Percentiles rank a stretch among this genome's conserved stretches.
phyloP scores from a whole-genome alignment of 2,113 vertebrate genomes.

The Chascanopsetta lugubris region DNA sequence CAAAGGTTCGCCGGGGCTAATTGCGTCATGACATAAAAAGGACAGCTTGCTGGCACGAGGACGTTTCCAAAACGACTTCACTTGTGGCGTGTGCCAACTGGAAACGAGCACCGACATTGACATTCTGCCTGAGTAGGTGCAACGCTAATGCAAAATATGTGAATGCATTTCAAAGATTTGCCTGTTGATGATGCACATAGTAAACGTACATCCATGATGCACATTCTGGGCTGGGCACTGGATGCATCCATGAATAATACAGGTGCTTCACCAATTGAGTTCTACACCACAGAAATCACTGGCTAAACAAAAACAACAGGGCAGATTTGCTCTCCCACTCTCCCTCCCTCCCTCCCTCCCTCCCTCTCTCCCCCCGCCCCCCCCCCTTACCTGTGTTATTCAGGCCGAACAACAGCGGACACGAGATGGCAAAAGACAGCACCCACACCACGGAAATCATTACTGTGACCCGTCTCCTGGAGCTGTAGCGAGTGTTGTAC shows the following conservation, averaged over 20 bases:
- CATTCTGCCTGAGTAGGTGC: background rate
- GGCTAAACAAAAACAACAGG: background rate
- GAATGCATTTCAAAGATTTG: background rate
- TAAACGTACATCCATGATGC: background rate
- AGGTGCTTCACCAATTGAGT: background rate
- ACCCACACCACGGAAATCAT: constrained; percentile 99
- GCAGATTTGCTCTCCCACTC: background rate
- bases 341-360: too few species aligned
- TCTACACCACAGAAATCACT: background rate
- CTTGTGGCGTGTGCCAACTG: background rate
- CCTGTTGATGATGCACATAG: background rate
- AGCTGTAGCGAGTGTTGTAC: constrained; percentile 98
- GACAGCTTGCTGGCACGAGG: background rate
- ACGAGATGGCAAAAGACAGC: constrained; percentile 97
- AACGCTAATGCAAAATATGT: background rate
- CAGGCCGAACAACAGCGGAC: constrained; percentile 94
- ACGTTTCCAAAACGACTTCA: background rate
- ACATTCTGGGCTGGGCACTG: background rate
- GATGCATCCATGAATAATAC: constrained; percentile 8
- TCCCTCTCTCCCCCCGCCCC: too few species aligned
- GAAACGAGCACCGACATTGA: background rate
- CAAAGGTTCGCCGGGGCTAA: background rate
- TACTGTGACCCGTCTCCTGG: constrained; percentile 91
- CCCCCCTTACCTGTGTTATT: constrained; percentile 93
- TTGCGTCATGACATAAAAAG: background rate